Base-by-base conservation (phyloP, 30 jellyfish, hydroid and myxozoan genomes). In the Aurelia sp. region DNA sequence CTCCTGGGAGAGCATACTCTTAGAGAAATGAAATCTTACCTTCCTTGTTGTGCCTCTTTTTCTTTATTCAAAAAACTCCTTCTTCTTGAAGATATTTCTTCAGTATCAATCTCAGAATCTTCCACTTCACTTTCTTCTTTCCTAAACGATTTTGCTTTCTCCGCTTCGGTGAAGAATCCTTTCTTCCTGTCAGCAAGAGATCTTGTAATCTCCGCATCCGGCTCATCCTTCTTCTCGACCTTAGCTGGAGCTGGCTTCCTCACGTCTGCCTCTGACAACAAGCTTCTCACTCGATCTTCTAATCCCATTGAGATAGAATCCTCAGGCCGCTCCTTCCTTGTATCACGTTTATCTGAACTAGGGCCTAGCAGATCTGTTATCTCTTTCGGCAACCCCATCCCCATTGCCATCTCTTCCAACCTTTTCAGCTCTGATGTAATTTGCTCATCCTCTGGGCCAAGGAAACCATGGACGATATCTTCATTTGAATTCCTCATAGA, bases 41-140 rank as follows among this genome's bases (percentile, higher is more conserved):
- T 71, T 71, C 21, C 37, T 18, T 13, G 19, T 55, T 64, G 67
- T 11, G 97, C 90, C 58, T 93, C 81, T 50, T 41, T 66, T 35
- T 93, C 98, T 44, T 93, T 86, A 20, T 84, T 80, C 58, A 87
- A 58, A 68, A 93, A 93, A 52, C 83, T 66, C 48, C 78, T 74
- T 51, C 98, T 75, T 41, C 98, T 75, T 40, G 96, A 75, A 0
- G 97, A 81, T 51, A 93, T 87, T 67, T 93, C 98, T 6, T 66
- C 82, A 13, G 74, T 70, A 62, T 93, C 96, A 40, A 93, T 93
- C 55, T 87, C 97, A 1, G 89, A 67, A 17, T 70, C 85, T 7
- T 89, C 97, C 10, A 40, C 81, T n/a, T 75, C 96, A 62, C 87
- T 78, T 58, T 73, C 83, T 11, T 50, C 82, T 60, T 52, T 80